phyloP scores from a whole-genome alignment of 2,797 vertebrate species.

The Sarcophilus harrisii region DNA sequence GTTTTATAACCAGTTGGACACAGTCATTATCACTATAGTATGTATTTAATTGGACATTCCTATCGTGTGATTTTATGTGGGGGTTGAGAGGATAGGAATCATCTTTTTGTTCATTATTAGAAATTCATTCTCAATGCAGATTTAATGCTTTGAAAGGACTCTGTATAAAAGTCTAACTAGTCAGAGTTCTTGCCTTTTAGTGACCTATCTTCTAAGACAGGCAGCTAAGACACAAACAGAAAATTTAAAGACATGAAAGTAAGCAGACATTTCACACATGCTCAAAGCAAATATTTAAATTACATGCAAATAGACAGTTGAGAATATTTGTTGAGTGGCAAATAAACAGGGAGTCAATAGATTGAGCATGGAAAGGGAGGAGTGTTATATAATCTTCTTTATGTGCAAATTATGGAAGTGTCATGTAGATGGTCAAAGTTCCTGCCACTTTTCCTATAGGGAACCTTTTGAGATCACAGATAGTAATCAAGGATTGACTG shows the following conservation, averaged over 20 bases:
- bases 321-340: not conserved
- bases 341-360: not conserved
- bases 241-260: not conserved
- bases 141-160: not conserved
- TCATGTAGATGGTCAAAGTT: not conserved
- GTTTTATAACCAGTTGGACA: not conserved
- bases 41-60: not conserved
- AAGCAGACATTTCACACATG: not conserved
- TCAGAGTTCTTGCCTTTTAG: not conserved
- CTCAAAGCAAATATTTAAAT: not conserved
- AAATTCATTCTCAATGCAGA: not conserved
- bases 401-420: not conserved
- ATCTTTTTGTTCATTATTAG: not conserved
- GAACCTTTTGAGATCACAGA: not conserved
- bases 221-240: not conserved
- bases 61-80: not conserved
- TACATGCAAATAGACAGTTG: not conserved
- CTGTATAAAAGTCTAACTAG: not conserved
- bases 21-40: not conserved
- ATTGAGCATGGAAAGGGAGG: not conserved
- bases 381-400: not conserved
- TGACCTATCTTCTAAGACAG: not conserved
- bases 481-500: not conserved
- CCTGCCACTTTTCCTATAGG: not conserved
- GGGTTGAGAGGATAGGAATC: not conserved